These are phyloP conservation scores for Piliocolobus tephrosceles DNA, from an alignment of 2,113 vertebrate species.

Conservation along the genomic window DNA sequence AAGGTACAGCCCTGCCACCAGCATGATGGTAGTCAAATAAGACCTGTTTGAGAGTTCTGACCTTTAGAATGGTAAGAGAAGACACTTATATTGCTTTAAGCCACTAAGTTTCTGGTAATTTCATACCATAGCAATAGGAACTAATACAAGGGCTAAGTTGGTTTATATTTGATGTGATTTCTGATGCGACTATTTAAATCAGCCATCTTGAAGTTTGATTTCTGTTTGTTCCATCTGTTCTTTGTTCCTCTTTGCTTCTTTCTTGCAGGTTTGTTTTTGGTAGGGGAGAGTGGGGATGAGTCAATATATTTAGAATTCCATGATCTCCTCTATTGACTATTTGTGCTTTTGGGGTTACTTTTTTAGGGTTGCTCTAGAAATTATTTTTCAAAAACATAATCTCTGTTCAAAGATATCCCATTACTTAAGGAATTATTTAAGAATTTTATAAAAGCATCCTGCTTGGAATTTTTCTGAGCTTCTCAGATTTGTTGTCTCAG, in stretches of 20 bases:
- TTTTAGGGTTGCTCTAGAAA: constrained; percentile 46
- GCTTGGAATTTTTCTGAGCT: background rate
- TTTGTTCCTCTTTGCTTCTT: background rate
- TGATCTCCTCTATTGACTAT: background rate
- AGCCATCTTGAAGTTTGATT: background rate
- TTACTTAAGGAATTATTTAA: constrained; percentile 46
- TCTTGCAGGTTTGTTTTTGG: background rate
- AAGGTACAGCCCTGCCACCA: background rate
- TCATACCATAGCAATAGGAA: background rate
- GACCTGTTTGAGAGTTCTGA: background rate
- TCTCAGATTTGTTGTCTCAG: background rate
- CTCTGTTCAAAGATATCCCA: background rate
- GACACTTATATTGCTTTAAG: background rate
- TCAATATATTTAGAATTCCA: background rate
- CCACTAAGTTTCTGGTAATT: background rate
- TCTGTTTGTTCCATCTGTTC: background rate
- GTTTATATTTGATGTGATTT: background rate
- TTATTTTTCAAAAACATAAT: background rate
- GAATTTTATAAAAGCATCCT: constrained; percentile 39
- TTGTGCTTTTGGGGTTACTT: background rate
- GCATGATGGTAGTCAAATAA: background rate
- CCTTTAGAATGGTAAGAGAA: background rate
- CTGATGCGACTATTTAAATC: background rate
- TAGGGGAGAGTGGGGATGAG: background rate
- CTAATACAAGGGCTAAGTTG: background rate